Evolutionary conservation across 1,140 invertebrate genomes (phyloP), one percentile per base, ranked within the genome.

Genomic region (Micrasema longulum): DNA sequence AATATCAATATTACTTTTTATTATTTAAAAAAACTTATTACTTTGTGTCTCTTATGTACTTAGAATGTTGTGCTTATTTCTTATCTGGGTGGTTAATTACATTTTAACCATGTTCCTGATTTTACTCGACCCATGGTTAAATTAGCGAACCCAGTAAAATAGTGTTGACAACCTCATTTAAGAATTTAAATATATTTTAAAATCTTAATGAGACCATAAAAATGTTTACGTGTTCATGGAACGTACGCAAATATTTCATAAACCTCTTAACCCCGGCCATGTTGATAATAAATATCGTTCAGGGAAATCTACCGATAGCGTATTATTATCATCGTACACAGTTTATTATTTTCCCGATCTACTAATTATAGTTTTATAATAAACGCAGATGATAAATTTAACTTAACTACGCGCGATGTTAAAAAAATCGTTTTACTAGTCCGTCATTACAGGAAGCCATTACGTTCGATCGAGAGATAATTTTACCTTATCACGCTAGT

Each of bases 391-490:
- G 57, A 63, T 63, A 63, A 63, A 45, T 63, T 26, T 14, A n/a
- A 23, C 57, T 45, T 63, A 63, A 63, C 41, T 23, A 38, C 26
- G 41, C 38, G 14, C 45, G 23, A 63, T 63, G 41, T 63, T 63
- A n/a, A 43, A 63, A 63, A 45, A 63, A 63, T 43, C 20, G 57
- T 63, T 63, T 63, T 63, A 63, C 22, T 16, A 20, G 36, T 63
- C 57, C 36, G 57, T 63, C 57, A 22, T 63, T 63, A 63, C 41
- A 41, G 57, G 57, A 63, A 63, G 38, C 45, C 38, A 63, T 63
- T 63, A 63, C 22, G 11, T 35, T 18, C 53, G 36, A 35, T 57
- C 9, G 16, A 45, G 18, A 63, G 57, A 63, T 63, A 63, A 63
- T 45, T 26, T 63, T 43, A 43, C 36, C 22, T 63, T 63, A 63